Evolutionary conservation across 2,113 vertebrate genomes (phyloP), one percentile per base, ranked within the genome.

Genomic region (Apaloderma vittatum): DNA sequence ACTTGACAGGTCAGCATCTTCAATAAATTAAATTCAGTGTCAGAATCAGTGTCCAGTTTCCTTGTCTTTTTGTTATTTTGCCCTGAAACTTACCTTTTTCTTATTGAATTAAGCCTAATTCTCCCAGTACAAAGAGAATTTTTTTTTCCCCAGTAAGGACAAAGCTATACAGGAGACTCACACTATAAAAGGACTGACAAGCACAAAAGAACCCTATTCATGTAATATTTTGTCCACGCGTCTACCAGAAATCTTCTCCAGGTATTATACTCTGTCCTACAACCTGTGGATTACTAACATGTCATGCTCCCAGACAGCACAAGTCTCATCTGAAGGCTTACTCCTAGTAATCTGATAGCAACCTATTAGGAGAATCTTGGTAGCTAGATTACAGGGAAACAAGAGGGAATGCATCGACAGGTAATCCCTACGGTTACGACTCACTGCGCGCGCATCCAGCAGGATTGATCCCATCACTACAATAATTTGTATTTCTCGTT

Each of bases 1-100:
- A 80, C 77, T 54, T 91, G 93, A 57, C 26, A 88, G 88, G 93
- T 89, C 94, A 97, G 61, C 65, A 76, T 83, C 80, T 96, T 70
- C 83, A 40, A 40, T 94, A 96, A 96, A 96, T 95, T 93, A 86
- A 96, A 94, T 94, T 96, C 51, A 80, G 20, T 61, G 37, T 73
- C 61, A 86, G 76, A 72, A 86, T 80, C n/a, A 61, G 88, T 58
- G 51, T 93, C 49, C n/a, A 57, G 29, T 94, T 96, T 95, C 86
- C 72, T 88, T 85, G 83, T 57, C 49, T 63, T 43, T 86, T 85
- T 84, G 86, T 97, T 93, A 73, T 94, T 97, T 84, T 94, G 72
- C 85, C 88, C 96, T 84, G 52, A 91, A 93, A 73, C 34, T 62
- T 88, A 90, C 22, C 57, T 93, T 94, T 92, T 86, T 43, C 52